These are phyloP conservation scores for Balearica regulorum DNA, from an alignment of 2,797 vertebrate species.

Conservation along the genomic window DNA sequence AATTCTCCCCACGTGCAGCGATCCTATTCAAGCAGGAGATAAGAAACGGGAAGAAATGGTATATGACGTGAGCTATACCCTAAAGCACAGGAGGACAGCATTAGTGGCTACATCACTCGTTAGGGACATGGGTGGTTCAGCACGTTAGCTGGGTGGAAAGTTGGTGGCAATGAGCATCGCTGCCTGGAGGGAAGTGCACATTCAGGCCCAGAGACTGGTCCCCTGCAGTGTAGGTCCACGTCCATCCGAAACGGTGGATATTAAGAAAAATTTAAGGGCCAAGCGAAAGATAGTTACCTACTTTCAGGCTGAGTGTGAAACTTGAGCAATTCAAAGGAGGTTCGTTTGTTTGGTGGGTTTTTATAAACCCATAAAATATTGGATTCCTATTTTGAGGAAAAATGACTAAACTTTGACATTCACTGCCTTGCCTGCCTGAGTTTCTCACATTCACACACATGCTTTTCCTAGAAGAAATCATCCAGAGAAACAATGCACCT, in stretches of 20 bases:
- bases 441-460: background rate
- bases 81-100: background rate
- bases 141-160: background rate
- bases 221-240: background rate
- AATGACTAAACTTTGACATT: conserved; percentile 56
- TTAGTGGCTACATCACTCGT: background rate
- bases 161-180: accelerated
- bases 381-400: background rate
- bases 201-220: background rate
- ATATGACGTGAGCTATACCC: background rate
- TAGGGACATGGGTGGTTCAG: background rate
- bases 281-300: background rate
- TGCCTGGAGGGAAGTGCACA: background rate
- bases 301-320: background rate
- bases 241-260: background rate
- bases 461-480: conserved; percentile 16
- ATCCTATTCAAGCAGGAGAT: background rate
- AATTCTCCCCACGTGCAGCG: background rate
- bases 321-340: background rate
- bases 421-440: background rate
- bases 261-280: background rate
- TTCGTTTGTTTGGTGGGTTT: background rate
- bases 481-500: conserved; percentile 39
- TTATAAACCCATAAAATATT: background rate
- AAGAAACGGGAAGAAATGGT: background rate